Evolutionary conservation across 2,888 invertebrate genomes (phyloP).

Genomic region (Leptinotarsa rubiginosa): DNA sequence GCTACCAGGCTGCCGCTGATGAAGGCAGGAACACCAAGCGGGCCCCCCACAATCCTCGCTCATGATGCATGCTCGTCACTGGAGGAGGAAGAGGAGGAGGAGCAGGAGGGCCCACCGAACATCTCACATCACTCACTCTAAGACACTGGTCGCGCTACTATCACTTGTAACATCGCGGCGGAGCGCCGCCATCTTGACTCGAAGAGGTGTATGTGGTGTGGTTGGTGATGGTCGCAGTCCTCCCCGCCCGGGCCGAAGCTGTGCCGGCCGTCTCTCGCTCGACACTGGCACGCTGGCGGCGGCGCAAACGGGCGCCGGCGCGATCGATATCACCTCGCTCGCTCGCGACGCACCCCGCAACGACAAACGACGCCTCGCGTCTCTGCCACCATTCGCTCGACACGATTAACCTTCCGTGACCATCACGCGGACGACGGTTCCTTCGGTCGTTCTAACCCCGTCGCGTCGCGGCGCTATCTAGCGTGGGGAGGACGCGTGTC

Average conservation of each 20-base stretch:
- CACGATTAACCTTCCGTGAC: conserved; percentile 1
- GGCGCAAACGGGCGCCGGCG: conserved; percentile 60
- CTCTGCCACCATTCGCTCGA: not conserved
- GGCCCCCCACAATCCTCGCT: conserved; percentile 63
- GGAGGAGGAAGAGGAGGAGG: conserved; percentile 34
- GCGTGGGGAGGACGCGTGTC: not conserved
- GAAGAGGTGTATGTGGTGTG: conserved; percentile 58
- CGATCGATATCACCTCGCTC: conserved; percentile 55
- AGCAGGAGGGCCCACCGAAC: conserved; percentile 58
- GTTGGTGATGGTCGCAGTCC: conserved; percentile 62
- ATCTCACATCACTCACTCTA: conserved; percentile 68
- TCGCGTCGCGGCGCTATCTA: not conserved
- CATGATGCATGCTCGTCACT: conserved; percentile 63
- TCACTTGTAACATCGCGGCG: conserved; percentile 51
- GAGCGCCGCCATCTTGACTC: conserved; percentile 66
- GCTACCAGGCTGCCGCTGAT: conserved; percentile 68
- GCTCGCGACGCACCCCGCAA: conserved; percentile 38
- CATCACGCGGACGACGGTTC: not conserved
- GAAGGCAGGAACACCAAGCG: conserved; percentile 47
- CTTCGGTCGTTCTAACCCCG: not conserved
- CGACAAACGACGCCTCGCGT: conserved; percentile 1
- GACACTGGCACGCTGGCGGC: conserved; percentile 64
- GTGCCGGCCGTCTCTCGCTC: conserved; percentile 67
- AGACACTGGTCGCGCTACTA: conserved; percentile 69
- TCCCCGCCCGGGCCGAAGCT: conserved; percentile 68